Evolutionary conservation across 2,888 invertebrate species (phyloP).

Genomic region (Dorcus hopei): DNA sequence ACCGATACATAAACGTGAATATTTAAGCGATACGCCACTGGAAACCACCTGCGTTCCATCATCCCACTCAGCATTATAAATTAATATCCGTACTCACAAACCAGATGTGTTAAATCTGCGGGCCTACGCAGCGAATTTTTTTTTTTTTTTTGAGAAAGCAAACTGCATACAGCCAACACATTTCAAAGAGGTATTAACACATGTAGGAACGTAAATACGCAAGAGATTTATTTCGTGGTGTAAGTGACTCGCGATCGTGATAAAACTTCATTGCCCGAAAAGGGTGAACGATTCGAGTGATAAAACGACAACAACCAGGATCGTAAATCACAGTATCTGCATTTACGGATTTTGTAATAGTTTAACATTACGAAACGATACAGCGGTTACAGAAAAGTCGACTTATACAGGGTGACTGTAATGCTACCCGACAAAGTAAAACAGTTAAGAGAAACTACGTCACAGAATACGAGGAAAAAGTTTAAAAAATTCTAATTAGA

Average conservation of each 20-base stretch:
- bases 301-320: no score
- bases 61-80: constrained; percentile 21
- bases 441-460: no score
- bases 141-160: neutral
- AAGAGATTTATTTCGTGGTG: neutral
- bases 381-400: no score
- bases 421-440: no score
- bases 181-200: neutral
- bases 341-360: no score
- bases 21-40: constrained; percentile 14
- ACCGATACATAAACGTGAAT: constrained; percentile 15
- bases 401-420: no score
- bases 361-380: no score
- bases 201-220: neutral
- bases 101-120: constrained; percentile 2
- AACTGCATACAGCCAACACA: neutral
- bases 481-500: no score
- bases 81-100: constrained; percentile 14
- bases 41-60: constrained; percentile 18
- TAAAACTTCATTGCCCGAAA: neutral
- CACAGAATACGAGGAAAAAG: no score
- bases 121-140: neutral
- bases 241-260: neutral
- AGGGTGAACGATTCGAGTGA: neutral
- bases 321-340: no score